Percentiles rank a stretch among this genome's conserved stretches.
phyloP scores from a whole-genome alignment of 2,888 invertebrate species.

The Creontiades dilutus region DNA sequence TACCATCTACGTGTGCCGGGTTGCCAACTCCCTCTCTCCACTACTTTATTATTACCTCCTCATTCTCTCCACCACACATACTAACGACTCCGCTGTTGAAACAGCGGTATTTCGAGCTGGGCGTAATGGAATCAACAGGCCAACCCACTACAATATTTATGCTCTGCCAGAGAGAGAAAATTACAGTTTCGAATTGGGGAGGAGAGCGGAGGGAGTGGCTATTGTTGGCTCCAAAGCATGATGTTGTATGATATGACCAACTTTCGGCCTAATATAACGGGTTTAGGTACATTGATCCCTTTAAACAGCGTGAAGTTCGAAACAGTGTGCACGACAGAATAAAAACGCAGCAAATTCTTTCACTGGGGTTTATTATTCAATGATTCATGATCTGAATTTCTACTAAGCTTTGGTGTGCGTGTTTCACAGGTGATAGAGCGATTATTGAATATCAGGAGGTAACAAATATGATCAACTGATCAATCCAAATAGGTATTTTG shows the following conservation, averaged over 20 bases:
- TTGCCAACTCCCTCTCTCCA: not conserved
- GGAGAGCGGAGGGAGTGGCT: not conserved
- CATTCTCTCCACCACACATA: slow-evolving; percentile 4
- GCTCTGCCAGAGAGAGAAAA: not conserved
- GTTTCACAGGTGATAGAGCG: too few relatives aligned
- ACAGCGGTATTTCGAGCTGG: not conserved
- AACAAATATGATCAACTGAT: too few relatives aligned
- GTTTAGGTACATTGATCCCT: too few relatives aligned
- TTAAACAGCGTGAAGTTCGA: too few relatives aligned
- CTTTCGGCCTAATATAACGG: too few relatives aligned
- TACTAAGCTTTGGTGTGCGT: too few relatives aligned
- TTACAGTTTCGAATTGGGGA: not conserved
- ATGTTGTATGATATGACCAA: not conserved
- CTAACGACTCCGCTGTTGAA: slow-evolving; percentile 17
- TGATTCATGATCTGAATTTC: too few relatives aligned
- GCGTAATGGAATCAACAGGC: slow-evolving; percentile 21
- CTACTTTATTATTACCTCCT: slow-evolving; percentile 14
- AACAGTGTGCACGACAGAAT: too few relatives aligned
- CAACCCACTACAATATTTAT: slow-evolving; percentile 12
- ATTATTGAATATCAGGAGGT: too few relatives aligned
- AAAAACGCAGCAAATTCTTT: too few relatives aligned
- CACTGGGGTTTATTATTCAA: too few relatives aligned
- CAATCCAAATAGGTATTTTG: too few relatives aligned
- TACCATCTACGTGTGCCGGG: slow-evolving; percentile 15
- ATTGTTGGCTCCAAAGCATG: not conserved